phyloP scores from a whole-genome alignment of 2,797 vertebrate species.

The Podargus strigoides region DNA sequence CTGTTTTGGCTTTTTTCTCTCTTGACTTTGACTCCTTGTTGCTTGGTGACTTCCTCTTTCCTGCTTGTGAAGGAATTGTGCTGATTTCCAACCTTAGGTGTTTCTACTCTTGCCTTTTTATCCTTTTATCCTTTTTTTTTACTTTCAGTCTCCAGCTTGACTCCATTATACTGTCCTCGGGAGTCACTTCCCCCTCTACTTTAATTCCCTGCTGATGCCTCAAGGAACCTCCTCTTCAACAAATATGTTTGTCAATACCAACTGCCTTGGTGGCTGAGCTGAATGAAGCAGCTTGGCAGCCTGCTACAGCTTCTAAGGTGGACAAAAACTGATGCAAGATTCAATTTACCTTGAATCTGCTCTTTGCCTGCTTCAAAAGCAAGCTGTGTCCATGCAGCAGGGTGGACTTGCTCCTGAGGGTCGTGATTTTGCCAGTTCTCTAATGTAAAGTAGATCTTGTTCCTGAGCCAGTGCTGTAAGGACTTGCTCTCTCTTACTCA shows the following conservation, averaged over 20 bases:
- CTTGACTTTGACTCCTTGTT: neutral
- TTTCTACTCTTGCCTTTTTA: neutral
- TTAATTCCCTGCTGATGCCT: neutral
- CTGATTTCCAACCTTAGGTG: neutral
- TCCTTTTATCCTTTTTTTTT: neutral
- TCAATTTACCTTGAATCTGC: neutral
- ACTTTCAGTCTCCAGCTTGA: neutral
- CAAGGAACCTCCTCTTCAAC: neutral
- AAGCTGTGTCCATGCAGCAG: neutral
- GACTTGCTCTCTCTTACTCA: neutral
- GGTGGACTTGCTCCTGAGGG: neutral
- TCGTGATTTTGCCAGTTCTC: neutral
- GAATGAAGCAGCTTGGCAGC: neutral
- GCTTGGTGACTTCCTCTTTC: neutral
- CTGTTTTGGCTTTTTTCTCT: neutral
- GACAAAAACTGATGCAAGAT: neutral
- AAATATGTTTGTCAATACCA: neutral
- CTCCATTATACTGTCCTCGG: accelerated
- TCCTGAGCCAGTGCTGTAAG: neutral
- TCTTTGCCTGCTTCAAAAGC: neutral
- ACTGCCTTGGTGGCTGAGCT: neutral
- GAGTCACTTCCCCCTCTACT: neutral
- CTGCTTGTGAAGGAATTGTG: neutral
- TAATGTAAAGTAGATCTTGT: neutral
- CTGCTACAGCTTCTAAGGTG: neutral